These are phyloP conservation scores for Umimayanthus kanabou DNA, from an alignment of 92 coral and sea anemone genomes.

Conservation along the genomic window DNA sequence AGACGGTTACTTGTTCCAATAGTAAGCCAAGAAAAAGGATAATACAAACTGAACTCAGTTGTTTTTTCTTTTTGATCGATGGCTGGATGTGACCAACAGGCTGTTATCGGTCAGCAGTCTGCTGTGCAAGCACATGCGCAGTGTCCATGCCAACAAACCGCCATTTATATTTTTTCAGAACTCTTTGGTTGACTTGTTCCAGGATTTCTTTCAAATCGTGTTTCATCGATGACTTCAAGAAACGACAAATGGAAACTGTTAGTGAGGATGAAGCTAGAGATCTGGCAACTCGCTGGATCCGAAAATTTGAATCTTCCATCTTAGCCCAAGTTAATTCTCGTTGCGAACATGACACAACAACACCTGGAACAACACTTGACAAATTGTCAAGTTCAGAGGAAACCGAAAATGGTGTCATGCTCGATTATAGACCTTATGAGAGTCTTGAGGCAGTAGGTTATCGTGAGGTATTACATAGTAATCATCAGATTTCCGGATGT, in stretches of 20 bases:
- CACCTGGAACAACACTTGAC: conserved; percentile 36
- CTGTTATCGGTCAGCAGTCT: conserved; percentile 8
- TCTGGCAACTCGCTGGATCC: conserved; percentile 80
- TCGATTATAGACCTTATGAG: conserved; percentile 32
- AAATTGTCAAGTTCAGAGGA: conserved; percentile 37
- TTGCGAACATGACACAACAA: conserved; percentile 46
- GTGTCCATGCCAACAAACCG: conserved; percentile 46
- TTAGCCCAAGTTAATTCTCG: conserved; percentile 51
- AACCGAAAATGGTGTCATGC: conserved; percentile 46
- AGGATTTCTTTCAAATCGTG: background rate
- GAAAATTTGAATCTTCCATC: conserved; percentile 59
- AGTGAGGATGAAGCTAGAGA: conserved; percentile 74
- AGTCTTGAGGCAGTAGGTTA: conserved; percentile 6
- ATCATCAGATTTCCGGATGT: background rate
- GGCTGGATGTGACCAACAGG: too few species aligned
- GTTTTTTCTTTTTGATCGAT: too few species aligned
- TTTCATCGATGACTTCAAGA: conserved; percentile 56
- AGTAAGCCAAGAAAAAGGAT: too few species aligned
- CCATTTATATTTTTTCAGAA: background rate
- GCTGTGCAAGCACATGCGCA: conserved; percentile 27
- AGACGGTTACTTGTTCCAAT: too few species aligned
- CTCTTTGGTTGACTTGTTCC: background rate
- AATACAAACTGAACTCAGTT: too few species aligned
- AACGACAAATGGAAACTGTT: conserved; percentile 66
- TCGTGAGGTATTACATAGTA: conserved; percentile 10